Evolutionary conservation across 2,113 vertebrate genomes (phyloP).

Genomic region (Morone saxatilis): DNA sequence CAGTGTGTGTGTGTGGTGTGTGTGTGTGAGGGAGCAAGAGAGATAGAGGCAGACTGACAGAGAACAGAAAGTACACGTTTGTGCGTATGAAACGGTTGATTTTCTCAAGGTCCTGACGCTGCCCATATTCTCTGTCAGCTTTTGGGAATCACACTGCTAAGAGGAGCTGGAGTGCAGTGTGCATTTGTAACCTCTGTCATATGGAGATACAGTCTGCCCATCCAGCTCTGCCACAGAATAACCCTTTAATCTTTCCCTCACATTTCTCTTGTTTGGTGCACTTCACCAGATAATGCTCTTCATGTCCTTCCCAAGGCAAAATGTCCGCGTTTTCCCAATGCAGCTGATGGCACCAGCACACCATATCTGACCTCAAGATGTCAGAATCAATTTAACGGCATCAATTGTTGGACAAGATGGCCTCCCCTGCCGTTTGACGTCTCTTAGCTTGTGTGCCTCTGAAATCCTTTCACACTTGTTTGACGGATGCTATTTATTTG

Average conservation of each 20-base stretch:
- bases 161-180: slow-evolving; percentile 40
- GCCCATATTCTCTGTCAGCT: slow-evolving; percentile 62
- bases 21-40: not conserved
- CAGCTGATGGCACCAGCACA: slow-evolving; percentile 39
- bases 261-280: slow-evolving; percentile 1
- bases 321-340: slow-evolving; percentile 53
- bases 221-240: slow-evolving; percentile 27
- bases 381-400: slow-evolving; percentile 76
- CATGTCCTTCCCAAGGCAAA: slow-evolving; percentile 26
- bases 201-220: slow-evolving; percentile 13
- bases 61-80: slow-evolving; percentile 62
- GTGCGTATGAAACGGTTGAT: slow-evolving; percentile 63
- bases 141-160: slow-evolving; percentile 42
- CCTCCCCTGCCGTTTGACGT: slow-evolving; percentile 62
- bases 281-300: slow-evolving; percentile 48
- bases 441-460: slow-evolving; percentile 56
- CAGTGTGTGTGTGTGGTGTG: too few relatives aligned
- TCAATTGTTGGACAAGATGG: slow-evolving; percentile 52
- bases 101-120: slow-evolving; percentile 75
- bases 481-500: slow-evolving; percentile 68
- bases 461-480: slow-evolving; percentile 56
- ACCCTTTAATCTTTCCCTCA: slow-evolving; percentile 40
- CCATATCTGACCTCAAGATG: slow-evolving; percentile 54
- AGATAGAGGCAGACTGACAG: slow-evolving; percentile 59
- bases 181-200: slow-evolving; percentile 50